Base-by-base conservation (phyloP, 2,888 invertebrate species). In the Subacronicta megacephala region DNA sequence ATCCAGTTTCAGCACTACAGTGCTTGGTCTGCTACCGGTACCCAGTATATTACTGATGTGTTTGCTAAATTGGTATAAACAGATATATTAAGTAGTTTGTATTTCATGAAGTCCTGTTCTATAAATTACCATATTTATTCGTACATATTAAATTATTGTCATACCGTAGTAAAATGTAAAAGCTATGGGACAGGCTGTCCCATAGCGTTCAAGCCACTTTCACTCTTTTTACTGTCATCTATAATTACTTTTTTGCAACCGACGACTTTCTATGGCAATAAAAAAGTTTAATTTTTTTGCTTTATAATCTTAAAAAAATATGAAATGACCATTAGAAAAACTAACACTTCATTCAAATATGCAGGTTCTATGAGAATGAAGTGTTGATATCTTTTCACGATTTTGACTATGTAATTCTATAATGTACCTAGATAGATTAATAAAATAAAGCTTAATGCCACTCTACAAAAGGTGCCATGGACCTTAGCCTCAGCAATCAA, bases 151-250 rank as follows among this genome's bases (percentile, higher is more conserved):
- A 50, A 50, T 46, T 37, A 46, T 50, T 20, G 37, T 41, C 45
- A 57, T 41, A 50, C 17, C 50, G 62, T 41, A 18, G 18, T 26
- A 26, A 26, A 26, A 26, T 4, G 31, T 31, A 46, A 52, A 41
- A 53, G 38, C 36, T 54, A 49, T 58, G 47, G 59, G 51, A 55
- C 47, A 33, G 44, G 44, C 46, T 47, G 65, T 36, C 44, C 59
- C 51, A 52, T 64, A 49, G 29, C 36, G 45, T 17, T 31, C 40
- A 20, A 38, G 26, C 23, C 23, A 45, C 70, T 70, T 70, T 70
- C 70, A 64, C 70, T 54, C n/a, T 17, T 57, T 69, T 74, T 71
- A 43, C 44, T 18, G 45, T 36, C 23, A 43, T 17, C 9, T 42
- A 23, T 37, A 46, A 52, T 38, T 43, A 33, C 36, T 37, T 38